A percentile compares a stretch with the other conserved stretches of the same genome.
These are phyloP conservation scores for Trisateles emortualis DNA, from an alignment of 2,888 invertebrate species.

Conservation along the genomic window DNA sequence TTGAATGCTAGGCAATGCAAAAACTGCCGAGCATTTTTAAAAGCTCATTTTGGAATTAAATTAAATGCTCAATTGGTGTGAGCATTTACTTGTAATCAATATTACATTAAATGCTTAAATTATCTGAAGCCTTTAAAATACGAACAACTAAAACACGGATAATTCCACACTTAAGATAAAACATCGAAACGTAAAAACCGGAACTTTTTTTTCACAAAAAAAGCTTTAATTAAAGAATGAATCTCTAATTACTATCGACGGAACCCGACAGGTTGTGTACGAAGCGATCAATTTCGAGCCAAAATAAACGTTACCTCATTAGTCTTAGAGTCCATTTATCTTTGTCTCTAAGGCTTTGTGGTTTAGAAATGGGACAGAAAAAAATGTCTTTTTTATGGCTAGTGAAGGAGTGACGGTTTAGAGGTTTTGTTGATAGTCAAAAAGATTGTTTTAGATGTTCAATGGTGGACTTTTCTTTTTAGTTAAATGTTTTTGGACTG, in stretches of 20 bases:
- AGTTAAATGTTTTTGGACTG: too few species aligned
- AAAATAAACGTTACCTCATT: constrained; percentile 68
- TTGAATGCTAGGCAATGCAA: too few species aligned
- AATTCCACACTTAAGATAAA: background rate
- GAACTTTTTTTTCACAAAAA: background rate
- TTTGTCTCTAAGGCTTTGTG: constrained; percentile 56
- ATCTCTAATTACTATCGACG: constrained; percentile 37
- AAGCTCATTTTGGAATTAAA: too few species aligned
- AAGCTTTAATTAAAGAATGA: constrained; percentile 45
- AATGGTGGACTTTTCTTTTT: background rate
- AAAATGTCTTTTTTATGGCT: constrained; percentile 47
- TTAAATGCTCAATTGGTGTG: too few species aligned
- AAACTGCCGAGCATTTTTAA: too few species aligned
- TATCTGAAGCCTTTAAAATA: too few species aligned
- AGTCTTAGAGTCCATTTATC: constrained; percentile 64
- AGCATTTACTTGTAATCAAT: too few species aligned
- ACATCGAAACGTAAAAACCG: background rate
- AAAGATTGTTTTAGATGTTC: background rate
- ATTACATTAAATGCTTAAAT: too few species aligned
- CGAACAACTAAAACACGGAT: too few species aligned
- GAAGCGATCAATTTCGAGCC: constrained; percentile 64
- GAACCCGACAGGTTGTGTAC: constrained; percentile 24
- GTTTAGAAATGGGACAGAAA: constrained; percentile 47
- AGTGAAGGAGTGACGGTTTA: background rate
- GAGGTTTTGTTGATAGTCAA: background rate